Percentiles rank a stretch among this genome's conserved stretches.
phyloP scores from a whole-genome alignment of 2,888 invertebrate species.

The Xestia c-nigrum region DNA sequence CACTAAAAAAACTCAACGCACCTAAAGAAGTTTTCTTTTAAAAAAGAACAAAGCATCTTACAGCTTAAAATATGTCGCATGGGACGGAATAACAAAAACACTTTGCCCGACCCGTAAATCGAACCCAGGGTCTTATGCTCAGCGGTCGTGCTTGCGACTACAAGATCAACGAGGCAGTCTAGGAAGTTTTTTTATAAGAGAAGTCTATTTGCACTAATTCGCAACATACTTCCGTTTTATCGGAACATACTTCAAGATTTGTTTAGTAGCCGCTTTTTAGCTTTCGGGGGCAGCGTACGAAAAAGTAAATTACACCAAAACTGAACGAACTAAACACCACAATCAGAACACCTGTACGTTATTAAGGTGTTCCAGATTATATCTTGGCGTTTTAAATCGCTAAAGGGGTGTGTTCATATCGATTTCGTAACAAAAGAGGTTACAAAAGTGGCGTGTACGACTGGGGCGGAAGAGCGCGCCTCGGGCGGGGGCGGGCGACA shows the following conservation, averaged over 20 bases:
- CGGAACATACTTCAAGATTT: background rate
- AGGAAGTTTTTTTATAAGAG: no score
- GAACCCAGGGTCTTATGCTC: no score
- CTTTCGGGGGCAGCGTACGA: background rate
- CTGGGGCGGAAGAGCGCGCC: conserved; percentile 69
- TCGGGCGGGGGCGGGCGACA: conserved; percentile 72
- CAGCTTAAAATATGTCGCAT: background rate
- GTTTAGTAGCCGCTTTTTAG: background rate
- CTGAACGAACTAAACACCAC: conserved; percentile 53
- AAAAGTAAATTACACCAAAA: conserved; percentile 51
- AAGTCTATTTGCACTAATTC: background rate
- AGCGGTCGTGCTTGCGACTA: no score
- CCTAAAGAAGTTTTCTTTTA: no score
- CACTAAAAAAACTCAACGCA: no score
- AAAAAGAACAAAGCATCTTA: background rate
- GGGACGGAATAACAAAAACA: no score
- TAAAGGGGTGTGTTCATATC: conserved; percentile 75
- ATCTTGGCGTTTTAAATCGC: conserved; percentile 64
- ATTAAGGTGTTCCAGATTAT: conserved; percentile 67
- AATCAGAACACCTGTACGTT: conserved; percentile 68
- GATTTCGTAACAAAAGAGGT: conserved; percentile 79
- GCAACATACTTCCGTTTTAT: background rate
- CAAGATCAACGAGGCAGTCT: no score
- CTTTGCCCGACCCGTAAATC: no score
- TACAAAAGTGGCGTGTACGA: conserved; percentile 53